Evolutionary conservation across 1,140 invertebrate species (phyloP), one percentile per base, ranked within the genome.

Genomic region (Argopecten irradians): DNA sequence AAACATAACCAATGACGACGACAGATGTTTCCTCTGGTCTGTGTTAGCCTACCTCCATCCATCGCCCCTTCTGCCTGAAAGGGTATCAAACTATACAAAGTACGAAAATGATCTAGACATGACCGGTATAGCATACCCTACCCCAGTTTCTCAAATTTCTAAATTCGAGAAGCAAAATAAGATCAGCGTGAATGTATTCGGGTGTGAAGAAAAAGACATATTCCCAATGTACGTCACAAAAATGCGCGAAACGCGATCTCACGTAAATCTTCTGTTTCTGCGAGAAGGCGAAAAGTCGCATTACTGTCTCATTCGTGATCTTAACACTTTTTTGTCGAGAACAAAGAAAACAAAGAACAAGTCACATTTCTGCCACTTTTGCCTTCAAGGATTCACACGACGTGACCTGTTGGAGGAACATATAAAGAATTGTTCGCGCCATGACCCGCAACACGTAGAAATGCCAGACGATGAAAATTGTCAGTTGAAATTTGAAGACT

Each of bases 161-260:
- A 87, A 89, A 39, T 87, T 89, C 87, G 85, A 89, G 71, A 55
- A 36, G 28, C 89, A 87, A 87, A 89, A 87, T 55, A n/a, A 84
- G 1, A 71, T 89, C 28, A 87, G 83, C 8, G 34, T 89, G 13
- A 89, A 85, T 33, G 83, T 89, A 0, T 84, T 86, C 43, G 87
- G 35, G n/a, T 87, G 16, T 87, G 87, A 87, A 43, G 84, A 88
- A 0, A 39, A 85, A 34, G 5, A 87, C 8, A 36, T 85, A 14
- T 89, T 84, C 33, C 88, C 85, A 7, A 8, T 89, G 33, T 84
- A 89, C 19, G 35, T 86, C 1, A 83, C 85, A 22, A 89, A 86
- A 34, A 32, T 82, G 43, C 43, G 1, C 3, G 16, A 43, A 22
- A 28, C 19, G 0, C 28, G 14, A 16, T 71, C 34, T 83, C 39